Conservation (phyloP, 2,113 vertebrate genomes). For the Oryzias curvinotus region DNA sequence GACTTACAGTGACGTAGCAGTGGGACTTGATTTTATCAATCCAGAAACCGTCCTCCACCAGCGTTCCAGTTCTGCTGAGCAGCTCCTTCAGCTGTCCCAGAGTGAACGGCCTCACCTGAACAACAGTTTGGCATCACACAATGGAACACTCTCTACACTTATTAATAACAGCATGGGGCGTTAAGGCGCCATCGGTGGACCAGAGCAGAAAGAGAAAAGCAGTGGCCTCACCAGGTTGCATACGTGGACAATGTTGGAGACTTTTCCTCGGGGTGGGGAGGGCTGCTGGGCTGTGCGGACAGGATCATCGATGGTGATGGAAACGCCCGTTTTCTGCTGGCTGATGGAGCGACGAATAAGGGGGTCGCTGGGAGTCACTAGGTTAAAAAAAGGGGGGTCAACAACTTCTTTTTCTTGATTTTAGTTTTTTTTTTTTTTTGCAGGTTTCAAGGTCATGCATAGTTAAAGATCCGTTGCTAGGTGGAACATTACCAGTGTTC, state of each 20-base stretch:
- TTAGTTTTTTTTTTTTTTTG: background rate
- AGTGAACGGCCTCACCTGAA: constrained; percentile 89
- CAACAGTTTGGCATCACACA: background rate
- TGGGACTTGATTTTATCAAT: constrained; percentile 95
- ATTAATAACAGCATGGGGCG: background rate
- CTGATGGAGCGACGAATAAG: constrained; percentile 89
- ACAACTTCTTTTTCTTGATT: background rate
- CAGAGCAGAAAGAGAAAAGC: background rate
- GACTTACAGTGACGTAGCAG: constrained; percentile 88
- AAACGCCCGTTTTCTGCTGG: constrained; percentile 88
- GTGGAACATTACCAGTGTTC: constrained; percentile 77
- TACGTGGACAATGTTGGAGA: constrained; percentile 87
- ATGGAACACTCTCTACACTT: background rate
- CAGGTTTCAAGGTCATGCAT: background rate
- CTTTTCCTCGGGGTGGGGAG: constrained; percentile 86
- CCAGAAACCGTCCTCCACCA: constrained; percentile 90
- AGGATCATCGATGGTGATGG: constrained; percentile 90
- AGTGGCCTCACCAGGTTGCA: constrained; percentile 86
- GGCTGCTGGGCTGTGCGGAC: constrained; percentile 83
- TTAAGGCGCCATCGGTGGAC: no score
- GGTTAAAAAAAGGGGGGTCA: background rate
- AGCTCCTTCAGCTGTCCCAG: constrained; percentile 90
- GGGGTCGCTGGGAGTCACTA: constrained; percentile 83
- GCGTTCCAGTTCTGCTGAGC: constrained; percentile 82
- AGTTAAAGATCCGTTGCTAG: background rate